A percentile compares a stretch with the other conserved stretches of the same genome.
Conservation (phyloP, 2,888 invertebrate genomes). For the Chouioia cunea region DNA sequence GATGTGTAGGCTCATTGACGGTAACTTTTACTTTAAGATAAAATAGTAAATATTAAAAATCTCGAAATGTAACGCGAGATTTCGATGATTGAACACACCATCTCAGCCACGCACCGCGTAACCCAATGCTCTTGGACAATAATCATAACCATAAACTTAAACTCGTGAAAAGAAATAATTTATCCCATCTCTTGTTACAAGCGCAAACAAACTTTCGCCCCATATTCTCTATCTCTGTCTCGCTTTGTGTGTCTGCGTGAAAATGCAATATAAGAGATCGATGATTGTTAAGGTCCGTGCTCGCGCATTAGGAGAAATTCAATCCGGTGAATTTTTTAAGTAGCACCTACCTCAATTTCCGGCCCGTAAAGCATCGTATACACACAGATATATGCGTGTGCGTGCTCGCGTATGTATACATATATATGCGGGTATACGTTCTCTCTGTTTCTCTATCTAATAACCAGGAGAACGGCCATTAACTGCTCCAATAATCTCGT, state of each 20-base stretch:
- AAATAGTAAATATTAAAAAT: no score
- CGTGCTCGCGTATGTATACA: conserved; percentile 1
- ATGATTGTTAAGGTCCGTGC: no score
- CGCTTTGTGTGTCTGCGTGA: background rate
- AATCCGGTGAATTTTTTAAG: conserved; percentile 22
- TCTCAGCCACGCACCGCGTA: no score
- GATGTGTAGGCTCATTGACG: no score
- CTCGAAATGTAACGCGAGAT: conserved; percentile 15
- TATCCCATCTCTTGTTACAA: conserved; percentile 30
- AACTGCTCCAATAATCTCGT: conserved; percentile 44
- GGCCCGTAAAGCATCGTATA: conserved; percentile 38
- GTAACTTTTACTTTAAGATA: no score
- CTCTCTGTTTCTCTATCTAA: conserved; percentile 24
- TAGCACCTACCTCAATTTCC: conserved; percentile 37
- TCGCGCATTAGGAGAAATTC: conserved; percentile 26
- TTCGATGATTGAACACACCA: conserved; percentile 2
- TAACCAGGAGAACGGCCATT: conserved; percentile 31
- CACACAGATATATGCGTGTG: no score
- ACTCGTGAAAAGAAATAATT: conserved; percentile 1
- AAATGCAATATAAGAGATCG: background rate
- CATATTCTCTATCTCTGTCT: no score
- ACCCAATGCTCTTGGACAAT: background rate
- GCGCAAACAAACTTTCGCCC: conserved; percentile 30
- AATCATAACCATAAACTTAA: conserved; percentile 3
- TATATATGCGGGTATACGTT: background rate